Evolutionary conservation across 2,113 vertebrate species (phyloP).

Genomic region (Baryphthengus martii): DNA sequence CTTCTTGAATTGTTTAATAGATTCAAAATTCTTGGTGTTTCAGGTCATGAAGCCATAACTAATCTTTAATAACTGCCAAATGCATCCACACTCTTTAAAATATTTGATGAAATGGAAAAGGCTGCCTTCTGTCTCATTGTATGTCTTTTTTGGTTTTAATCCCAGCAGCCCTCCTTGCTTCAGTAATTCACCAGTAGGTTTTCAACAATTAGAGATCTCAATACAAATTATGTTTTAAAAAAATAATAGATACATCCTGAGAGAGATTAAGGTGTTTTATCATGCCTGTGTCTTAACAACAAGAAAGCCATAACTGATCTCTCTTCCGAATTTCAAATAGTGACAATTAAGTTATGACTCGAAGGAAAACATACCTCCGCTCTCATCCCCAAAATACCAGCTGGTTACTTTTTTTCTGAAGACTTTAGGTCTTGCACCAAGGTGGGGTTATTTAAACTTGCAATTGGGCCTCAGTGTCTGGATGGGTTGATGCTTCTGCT

Average conservation of each 20-base stretch:
- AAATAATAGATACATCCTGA: constrained; percentile 4
- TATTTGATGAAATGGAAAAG: background rate
- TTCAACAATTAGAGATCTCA: constrained; percentile 51
- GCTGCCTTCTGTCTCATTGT: background rate
- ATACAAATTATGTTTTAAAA: background rate
- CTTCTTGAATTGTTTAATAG: constrained; percentile 36
- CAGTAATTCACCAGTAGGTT: constrained; percentile 82
- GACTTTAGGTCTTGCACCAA: constrained; percentile 63
- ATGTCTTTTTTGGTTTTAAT: background rate
- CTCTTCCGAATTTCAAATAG: constrained; percentile 6
- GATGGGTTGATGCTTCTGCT: constrained; percentile 64
- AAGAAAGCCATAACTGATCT: constrained; percentile 30
- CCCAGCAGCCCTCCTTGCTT: constrained; percentile 57
- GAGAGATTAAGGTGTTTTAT: constrained; percentile 41
- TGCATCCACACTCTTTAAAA: background rate
- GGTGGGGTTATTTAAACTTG: constrained; percentile 50
- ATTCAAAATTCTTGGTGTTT: constrained; percentile 1
- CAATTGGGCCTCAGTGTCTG: constrained; percentile 50
- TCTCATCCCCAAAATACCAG: background rate
- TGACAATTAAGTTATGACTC: background rate
- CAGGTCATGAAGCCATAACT: background rate
- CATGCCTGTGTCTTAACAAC: constrained; percentile 60
- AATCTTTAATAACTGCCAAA: background rate
- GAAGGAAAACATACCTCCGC: background rate
- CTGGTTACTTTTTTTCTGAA: constrained; percentile 53